Evolutionary conservation across 2,888 invertebrate species (phyloP), one percentile per base, ranked within the genome.

Genomic region (Bhutanitis thaidina): DNA sequence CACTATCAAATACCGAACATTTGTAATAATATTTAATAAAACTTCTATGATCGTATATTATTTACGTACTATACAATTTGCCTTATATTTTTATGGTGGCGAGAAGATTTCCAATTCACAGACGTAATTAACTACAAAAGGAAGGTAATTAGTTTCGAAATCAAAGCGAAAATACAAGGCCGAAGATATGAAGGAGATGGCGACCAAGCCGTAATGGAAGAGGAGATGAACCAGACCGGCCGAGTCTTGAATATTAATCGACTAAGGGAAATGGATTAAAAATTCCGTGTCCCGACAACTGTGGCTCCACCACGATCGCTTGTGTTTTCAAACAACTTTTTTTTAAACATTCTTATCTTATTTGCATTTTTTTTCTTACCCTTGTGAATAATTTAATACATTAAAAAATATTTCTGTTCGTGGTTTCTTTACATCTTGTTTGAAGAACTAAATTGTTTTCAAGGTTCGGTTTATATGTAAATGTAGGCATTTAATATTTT

Each of bases 141-240:
- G 73, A 74, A 79, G 76, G 77, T 79, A 87, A 88, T 88, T 86
- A 86, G 82, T 77, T 79, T 63, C 66, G 68, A 80, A 88, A 88
- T 87, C 88, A 88, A 87, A 87, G 83, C 65, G 65, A 69, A 75
- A 59, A 56, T 53, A 53, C 27, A 53, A 30, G 57, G 65, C 61
- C 52, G 47, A 53, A 60, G 54, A 55, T 69, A 61, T 64, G 61
- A 58, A 61, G 65, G 70, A 69, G 71, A 73, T 70, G 77, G 66
- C 77, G 84, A 77, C 85, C 85, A 69, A 72, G 80, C 82, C 83
- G 88, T 89, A 88, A 84, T 77, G 74, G 74, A 60, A 64, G 55
- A 90, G 90, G 90, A 90, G 90, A 90, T 90, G 90, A 90, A 81
- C 88, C 90, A 90, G 90, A 90, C 90, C 80, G 78, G 65, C 69